These are phyloP conservation scores for Hyposoter didymator DNA, from an alignment of 2,888 invertebrate genomes.

Conservation along the genomic window DNA sequence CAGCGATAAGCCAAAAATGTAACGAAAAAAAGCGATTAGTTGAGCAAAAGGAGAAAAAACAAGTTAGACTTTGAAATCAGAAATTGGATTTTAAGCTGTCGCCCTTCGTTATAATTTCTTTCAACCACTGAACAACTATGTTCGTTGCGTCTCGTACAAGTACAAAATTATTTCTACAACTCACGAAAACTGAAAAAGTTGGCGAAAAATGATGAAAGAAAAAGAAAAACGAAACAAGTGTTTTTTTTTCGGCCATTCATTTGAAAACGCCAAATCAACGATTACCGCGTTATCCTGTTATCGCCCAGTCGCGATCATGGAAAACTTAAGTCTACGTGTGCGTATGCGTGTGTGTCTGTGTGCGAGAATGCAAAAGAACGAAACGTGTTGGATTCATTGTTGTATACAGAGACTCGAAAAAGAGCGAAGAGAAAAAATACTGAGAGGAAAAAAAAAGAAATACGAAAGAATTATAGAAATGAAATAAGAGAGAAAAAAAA, in stretches of 20 bases:
- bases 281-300: conserved; percentile 64
- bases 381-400: background rate
- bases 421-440: conserved; percentile 9
- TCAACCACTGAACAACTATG: conserved; percentile 58
- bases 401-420: background rate
- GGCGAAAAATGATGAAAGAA: background rate
- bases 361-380: conserved; percentile 1
- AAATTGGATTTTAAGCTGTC: conserved; percentile 53
- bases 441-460: conserved; percentile 13
- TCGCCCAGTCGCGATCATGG: conserved; percentile 59
- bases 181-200: conserved; percentile 34
- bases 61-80: conserved; percentile 27
- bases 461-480: conserved; percentile 23
- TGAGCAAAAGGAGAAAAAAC: conserved; percentile 29
- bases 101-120: conserved; percentile 56
- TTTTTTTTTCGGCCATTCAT: conserved; percentile 1
- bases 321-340: conserved; percentile 51
- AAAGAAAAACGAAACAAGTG: conserved; percentile 6
- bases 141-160: conserved; percentile 78
- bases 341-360: conserved; percentile 40
- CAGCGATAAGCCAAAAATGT: conserved; percentile 20
- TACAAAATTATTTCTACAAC: conserved; percentile 80
- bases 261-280: conserved; percentile 59
- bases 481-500: conserved; percentile 31
- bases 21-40: conserved; percentile 5